Conservation (phyloP, 1,140 invertebrate genomes). For the Triops cancriformis region DNA sequence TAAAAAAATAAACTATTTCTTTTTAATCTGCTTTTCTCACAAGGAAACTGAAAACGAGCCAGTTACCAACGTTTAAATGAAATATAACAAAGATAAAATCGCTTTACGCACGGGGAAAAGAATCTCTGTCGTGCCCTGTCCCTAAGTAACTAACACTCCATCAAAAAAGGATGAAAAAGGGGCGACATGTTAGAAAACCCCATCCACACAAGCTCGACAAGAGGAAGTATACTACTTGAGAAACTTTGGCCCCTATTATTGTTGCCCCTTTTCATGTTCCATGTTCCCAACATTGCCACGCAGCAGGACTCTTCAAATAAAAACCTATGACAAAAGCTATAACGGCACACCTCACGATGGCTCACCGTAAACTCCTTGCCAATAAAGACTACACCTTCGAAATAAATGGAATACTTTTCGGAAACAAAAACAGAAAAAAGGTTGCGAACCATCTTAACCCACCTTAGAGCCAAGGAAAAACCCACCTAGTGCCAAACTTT, state of each 20-base stretch:
- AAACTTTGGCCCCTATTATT: background rate
- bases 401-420: background rate
- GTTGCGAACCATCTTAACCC: too few relatives aligned
- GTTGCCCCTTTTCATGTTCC: conserved; percentile 7
- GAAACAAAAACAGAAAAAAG: too few relatives aligned
- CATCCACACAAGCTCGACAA: background rate
- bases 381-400: background rate
- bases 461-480: too few relatives aligned
- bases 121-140: background rate
- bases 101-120: background rate
- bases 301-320: conserved; percentile 10
- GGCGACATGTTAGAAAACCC: conserved; percentile 4
- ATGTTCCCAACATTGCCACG: conserved; percentile 9
- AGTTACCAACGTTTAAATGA: background rate
- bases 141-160: background rate
- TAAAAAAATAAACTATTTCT: too few relatives aligned
- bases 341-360: background rate
- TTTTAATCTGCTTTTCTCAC: background rate
- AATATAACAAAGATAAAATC: background rate
- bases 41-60: background rate
- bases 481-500: too few relatives aligned
- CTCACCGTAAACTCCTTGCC: background rate
- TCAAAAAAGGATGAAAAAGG: background rate
- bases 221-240: conserved; percentile 13
- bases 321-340: background rate